Evolutionary conservation across 2,797 vertebrate species (phyloP).

Genomic region (Picus viridis): DNA sequence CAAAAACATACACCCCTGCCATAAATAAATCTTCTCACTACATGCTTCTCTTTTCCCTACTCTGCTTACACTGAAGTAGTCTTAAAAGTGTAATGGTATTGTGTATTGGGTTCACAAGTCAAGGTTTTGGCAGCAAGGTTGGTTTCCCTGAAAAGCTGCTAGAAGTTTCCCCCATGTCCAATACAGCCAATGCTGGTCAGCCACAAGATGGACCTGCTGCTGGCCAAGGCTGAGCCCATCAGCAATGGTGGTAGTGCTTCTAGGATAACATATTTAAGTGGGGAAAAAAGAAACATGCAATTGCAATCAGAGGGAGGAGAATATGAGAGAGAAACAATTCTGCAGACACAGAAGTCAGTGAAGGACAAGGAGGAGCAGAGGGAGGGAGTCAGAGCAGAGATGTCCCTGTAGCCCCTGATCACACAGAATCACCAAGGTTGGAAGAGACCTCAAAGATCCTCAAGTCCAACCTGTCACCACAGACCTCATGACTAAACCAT

Average conservation of each 20-base stretch:
- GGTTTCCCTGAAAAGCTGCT: neutral
- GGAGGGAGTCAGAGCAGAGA: neutral
- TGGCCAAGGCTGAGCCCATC: neutral
- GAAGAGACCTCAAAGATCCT: too few species aligned
- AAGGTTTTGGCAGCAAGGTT: neutral
- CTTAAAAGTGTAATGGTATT: neutral
- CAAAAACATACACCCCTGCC: neutral
- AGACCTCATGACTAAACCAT: too few species aligned
- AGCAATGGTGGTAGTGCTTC: fast-evolving
- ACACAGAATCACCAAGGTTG: too few species aligned
- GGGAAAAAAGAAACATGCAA: too few species aligned
- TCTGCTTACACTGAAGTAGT: neutral
- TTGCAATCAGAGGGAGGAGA: neutral
- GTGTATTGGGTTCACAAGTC: fast-evolving
- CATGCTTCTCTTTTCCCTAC: neutral
- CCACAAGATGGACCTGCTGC: fast-evolving
- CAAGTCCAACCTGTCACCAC: too few species aligned
- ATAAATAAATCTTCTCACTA: neutral
- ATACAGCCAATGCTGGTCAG: neutral
- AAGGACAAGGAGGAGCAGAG: neutral
- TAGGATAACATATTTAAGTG: neutral
- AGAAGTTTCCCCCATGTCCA: neutral
- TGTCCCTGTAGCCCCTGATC: neutral
- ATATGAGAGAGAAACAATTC: neutral
- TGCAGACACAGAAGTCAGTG: neutral